Evolutionary conservation across 2,113 vertebrate species (phyloP), one percentile per base, ranked within the genome.

Genomic region (Aptenodytes patagonicus): DNA sequence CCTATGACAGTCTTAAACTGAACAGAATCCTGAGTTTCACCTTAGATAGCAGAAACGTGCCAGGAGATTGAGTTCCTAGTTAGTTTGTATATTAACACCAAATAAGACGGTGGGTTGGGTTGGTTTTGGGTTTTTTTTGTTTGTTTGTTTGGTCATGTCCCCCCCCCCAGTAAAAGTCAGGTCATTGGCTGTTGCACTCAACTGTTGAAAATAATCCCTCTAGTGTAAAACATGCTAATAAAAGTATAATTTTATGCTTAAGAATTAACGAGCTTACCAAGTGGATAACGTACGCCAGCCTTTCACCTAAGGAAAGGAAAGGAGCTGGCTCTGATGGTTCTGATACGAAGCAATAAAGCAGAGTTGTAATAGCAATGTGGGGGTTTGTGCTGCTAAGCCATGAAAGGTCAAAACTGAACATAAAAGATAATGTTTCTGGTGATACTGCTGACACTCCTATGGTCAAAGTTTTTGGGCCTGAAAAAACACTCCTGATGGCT

Each of bases 391-490:
- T 77, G 21, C 15, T 61, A 51, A 42, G 22, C 51, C 10, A 19
- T 17, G 42, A 29, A 42, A 80, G 13, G 32, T 64, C 61, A 72
- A 88, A 86, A 69, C 2, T 10, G 21, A 58, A 49, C 0, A 1
- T 46, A 46, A 91, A 91, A 71, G 47, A 7, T 47, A 36, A n/a
- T 26, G 13, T 25, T 80, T 88, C 6, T 42, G 19, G 21, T 82
- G 42, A n/a, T 49, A 28, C 8, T 71, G 47, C 47, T 71, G 40
- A 44, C 31, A 24, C 17, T 87, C 0, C 0, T 34, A 25, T 0
- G 3, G 18, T 71, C 17, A 51, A 58, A 46, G 11, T 52, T 90
- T 62, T 62, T 6, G 10, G 36, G 38, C 42, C 42, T 90, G 32
- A 71, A 54, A 54, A 82, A 79, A 13, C 13, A n/a, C 3, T 70